Percentiles rank a stretch among this genome's conserved stretches.
These are phyloP conservation scores for Busseola fusca DNA, from an alignment of 2,888 invertebrate species.

Conservation along the genomic window DNA sequence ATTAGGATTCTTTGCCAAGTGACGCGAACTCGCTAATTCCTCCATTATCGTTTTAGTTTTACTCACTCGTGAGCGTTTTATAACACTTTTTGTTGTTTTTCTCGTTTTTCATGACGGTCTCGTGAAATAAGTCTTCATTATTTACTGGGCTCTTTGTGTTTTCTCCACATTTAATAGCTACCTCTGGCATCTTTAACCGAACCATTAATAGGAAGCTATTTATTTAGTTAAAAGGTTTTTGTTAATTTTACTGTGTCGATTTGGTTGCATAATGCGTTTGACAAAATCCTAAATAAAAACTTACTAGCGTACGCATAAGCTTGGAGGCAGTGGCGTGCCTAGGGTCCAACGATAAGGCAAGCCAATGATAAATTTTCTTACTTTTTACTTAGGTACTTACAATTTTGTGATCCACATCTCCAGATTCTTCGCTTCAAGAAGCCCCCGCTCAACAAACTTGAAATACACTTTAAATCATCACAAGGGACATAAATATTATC, in stretches of 20 bases:
- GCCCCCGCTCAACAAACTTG: too few relatives aligned
- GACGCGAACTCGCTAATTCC: constrained; percentile 86
- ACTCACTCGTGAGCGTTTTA: constrained; percentile 70
- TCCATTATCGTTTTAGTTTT: constrained; percentile 84
- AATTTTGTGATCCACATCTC: too few relatives aligned
- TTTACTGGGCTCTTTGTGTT: constrained; percentile 46
- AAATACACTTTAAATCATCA: too few relatives aligned
- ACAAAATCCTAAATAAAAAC: constrained; percentile 75
- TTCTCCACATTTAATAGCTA: constrained; percentile 17
- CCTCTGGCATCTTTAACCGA: constrained; percentile 6
- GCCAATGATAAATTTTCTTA: too few relatives aligned
- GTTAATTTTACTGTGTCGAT: constrained; percentile 34
- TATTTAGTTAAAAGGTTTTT: background rate
- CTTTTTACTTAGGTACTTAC: too few relatives aligned
- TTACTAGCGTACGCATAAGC: constrained; percentile 70
- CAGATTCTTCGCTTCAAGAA: too few relatives aligned
- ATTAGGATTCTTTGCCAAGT: constrained; percentile 88
- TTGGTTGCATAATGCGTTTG: constrained; percentile 68
- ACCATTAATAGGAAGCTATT: constrained; percentile 5
- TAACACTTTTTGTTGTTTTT: constrained; percentile 65
- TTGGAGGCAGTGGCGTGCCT: too few relatives aligned
- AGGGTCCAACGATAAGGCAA: too few relatives aligned
- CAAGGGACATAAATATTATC: too few relatives aligned
- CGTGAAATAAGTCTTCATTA: constrained; percentile 48
- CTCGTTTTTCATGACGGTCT: constrained; percentile 46